A percentile compares a stretch with the other conserved stretches of the same genome.
Conservation (phyloP, 1,140 invertebrate species). For the Eufriesea mexicana region DNA sequence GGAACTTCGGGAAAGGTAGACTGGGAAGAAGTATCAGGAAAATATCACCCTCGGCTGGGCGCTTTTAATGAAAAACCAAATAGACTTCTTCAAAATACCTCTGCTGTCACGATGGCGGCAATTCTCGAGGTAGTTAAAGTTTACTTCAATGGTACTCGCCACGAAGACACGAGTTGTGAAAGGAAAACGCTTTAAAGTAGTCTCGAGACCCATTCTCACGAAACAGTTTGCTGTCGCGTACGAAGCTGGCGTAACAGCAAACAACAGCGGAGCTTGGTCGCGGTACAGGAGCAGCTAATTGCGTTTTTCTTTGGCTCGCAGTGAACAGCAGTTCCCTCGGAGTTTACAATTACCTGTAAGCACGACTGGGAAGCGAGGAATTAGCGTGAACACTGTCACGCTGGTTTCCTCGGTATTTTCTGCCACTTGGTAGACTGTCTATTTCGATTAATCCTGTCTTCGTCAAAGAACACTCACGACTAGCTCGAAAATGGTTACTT, state of each 20-base stretch:
- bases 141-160: neutral
- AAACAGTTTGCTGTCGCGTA: constrained; percentile 17
- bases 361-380: constrained; percentile 14
- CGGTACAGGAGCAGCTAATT: constrained; percentile 33
- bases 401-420: neutral
- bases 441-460: too few relatives aligned
- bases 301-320: constrained; percentile 32
- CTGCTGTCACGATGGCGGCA: neutral
- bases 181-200: constrained; percentile 26
- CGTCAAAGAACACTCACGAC: too few relatives aligned
- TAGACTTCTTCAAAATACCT: neutral
- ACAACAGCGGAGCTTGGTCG: constrained; percentile 3
- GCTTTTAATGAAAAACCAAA: neutral
- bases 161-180: neutral
- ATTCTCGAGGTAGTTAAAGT: neutral
- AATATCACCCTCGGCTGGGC: neutral
- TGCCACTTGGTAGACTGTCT: too few relatives aligned
- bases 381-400: constrained; percentile 1
- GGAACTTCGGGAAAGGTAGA: neutral
- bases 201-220: constrained; percentile 8
- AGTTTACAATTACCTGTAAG: constrained; percentile 25
- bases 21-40: neutral
- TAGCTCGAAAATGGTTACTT: too few relatives aligned
- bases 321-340: constrained; percentile 1
- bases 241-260: constrained; percentile 1